Evolutionary conservation across 2,888 invertebrate genomes (phyloP).

Genomic region (Polyommatus icarus): DNA sequence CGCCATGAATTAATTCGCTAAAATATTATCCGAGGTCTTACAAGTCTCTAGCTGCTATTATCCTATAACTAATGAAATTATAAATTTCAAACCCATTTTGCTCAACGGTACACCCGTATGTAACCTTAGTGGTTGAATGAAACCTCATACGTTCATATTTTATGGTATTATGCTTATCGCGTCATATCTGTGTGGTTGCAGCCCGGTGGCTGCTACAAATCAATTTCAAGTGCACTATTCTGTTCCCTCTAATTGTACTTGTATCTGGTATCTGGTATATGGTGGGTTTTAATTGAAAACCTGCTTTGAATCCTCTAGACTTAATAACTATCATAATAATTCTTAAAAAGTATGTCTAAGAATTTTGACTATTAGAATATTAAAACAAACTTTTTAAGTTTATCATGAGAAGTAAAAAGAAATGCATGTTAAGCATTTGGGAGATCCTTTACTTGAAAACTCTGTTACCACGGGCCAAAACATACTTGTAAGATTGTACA

Average conservation of each 20-base stretch:
- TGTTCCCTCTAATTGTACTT: slow-evolving; percentile 5
- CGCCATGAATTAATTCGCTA: background rate
- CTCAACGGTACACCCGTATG: slow-evolving; percentile 2
- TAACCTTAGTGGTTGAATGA: slow-evolving; percentile 39
- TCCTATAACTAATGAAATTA: background rate
- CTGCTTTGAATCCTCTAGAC: background rate
- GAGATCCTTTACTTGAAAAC: no score
- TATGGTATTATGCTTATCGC: slow-evolving; percentile 49
- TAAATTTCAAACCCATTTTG: slow-evolving; percentile 15
- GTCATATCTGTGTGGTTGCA: slow-evolving; percentile 45
- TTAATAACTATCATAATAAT: no score
- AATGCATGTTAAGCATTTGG: no score
- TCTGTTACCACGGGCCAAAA: no score
- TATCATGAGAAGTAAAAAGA: no score
- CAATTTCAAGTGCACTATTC: background rate
- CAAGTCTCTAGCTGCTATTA: background rate
- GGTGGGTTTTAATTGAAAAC: background rate
- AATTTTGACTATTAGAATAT: no score
- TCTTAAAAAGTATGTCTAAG: no score
- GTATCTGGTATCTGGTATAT: background rate
- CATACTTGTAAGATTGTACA: no score
- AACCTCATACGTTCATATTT: slow-evolving; percentile 48
- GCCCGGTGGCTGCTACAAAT: slow-evolving; percentile 33
- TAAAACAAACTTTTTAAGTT: no score
- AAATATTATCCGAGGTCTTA: background rate